Evolutionary conservation across 2,113 vertebrate genomes (phyloP).

Genomic region (Cyphomyrus discorhynchus): DNA sequence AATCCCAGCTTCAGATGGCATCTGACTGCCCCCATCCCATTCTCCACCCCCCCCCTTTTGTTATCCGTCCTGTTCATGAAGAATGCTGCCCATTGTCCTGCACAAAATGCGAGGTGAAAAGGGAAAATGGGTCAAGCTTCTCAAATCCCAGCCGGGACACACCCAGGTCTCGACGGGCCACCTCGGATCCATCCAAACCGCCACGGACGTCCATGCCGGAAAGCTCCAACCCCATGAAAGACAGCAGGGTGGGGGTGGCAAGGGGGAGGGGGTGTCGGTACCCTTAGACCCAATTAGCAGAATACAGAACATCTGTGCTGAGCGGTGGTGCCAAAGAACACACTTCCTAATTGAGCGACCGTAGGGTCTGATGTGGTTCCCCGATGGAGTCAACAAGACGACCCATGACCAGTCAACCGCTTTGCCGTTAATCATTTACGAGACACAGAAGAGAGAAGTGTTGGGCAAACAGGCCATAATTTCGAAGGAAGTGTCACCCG

Average conservation of each 20-base stretch:
- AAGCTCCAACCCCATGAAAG: neutral
- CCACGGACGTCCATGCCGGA: neutral
- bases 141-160: neutral
- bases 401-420: neutral
- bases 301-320: slow-evolving; percentile 10
- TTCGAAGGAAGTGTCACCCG: neutral
- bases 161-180: neutral
- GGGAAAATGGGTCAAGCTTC: neutral
- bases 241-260: neutral
- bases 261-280: neutral
- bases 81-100: neutral
- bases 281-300: slow-evolving; percentile 7
- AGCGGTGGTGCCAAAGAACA: neutral
- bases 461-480: neutral
- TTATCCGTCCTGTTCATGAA: neutral
- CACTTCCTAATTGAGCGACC: slow-evolving; percentile 3
- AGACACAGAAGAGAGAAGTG: neutral
- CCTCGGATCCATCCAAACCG: too few species aligned
- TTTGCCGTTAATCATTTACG: slow-evolving; percentile 2
- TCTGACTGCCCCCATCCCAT: neutral
- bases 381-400: neutral
- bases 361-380: neutral
- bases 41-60: neutral
- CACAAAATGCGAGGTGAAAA: neutral
- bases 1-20: neutral